Conservation (phyloP, 2,797 vertebrate species). For the Eutrigla gurnardus region DNA sequence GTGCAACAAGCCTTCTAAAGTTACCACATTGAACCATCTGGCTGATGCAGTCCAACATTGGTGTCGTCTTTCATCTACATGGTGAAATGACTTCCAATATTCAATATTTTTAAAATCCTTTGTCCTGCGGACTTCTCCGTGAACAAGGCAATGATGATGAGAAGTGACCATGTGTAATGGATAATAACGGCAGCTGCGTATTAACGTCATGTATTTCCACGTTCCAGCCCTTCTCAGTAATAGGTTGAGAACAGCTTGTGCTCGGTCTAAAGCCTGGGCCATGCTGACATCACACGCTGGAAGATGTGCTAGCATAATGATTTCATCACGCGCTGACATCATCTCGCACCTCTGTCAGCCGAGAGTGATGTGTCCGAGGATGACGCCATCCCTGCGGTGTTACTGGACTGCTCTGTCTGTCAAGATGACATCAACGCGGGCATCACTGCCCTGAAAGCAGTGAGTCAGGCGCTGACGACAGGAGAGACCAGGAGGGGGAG, state of each 20-base stretch:
- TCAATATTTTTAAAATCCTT: background rate
- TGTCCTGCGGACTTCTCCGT: background rate
- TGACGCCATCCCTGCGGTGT: conserved; percentile 52
- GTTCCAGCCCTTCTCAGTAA: conserved; percentile 18
- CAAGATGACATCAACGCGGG: conserved; percentile 61
- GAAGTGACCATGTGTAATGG: conserved; percentile 26
- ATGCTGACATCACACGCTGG: conserved; percentile 52
- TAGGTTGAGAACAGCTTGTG: conserved; percentile 2
- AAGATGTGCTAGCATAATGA: conserved; percentile 50
- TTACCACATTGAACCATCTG: background rate
- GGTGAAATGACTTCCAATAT: background rate
- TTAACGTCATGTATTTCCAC: conserved; percentile 34
- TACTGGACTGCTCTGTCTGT: conserved; percentile 48
- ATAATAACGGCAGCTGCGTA: conserved; percentile 16
- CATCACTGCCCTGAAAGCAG: conserved; percentile 50
- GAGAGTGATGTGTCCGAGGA: conserved; percentile 47
- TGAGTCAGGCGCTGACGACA: conserved; percentile 63
- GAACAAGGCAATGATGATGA: background rate
- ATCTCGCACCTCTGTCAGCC: conserved; percentile 60
- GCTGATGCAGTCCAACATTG: background rate
- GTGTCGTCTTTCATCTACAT: background rate
- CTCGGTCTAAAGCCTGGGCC: conserved; percentile 30
- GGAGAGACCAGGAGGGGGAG: background rate
- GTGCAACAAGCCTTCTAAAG: background rate
- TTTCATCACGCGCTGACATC: conserved; percentile 68